A percentile compares a stretch with the other conserved stretches of the same genome.
Conservation (phyloP, 2,797 vertebrate species). For the Spheniscus humboldti region DNA sequence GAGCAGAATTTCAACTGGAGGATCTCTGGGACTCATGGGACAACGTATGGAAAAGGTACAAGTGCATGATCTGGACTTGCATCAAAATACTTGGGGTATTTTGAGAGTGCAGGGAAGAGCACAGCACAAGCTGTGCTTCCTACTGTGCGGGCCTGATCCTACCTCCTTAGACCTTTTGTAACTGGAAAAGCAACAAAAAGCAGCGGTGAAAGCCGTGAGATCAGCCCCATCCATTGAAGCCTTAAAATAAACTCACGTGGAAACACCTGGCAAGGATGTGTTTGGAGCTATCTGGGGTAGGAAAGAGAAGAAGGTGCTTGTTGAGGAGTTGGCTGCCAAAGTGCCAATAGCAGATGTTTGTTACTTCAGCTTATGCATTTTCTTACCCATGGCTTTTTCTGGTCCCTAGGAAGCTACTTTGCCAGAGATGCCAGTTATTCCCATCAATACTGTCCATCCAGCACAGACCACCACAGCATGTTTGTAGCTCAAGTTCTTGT, state of each 20-base stretch:
- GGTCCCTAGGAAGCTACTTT: conserved; percentile 81
- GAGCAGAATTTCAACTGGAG: conserved; percentile 82
- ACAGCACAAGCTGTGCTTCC: background rate
- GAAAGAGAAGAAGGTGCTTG: background rate
- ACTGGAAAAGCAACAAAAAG: background rate
- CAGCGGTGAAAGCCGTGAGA: background rate
- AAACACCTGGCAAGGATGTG: background rate
- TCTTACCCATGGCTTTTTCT: background rate
- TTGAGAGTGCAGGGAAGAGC: background rate
- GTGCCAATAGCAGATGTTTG: background rate
- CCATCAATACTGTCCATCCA: conserved; percentile 67
- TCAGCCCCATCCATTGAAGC: background rate
- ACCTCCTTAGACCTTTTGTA: background rate
- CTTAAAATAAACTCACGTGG: background rate
- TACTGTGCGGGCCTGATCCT: background rate
- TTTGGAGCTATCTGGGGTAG: background rate
- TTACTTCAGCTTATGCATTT: background rate
- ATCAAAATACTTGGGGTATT: background rate
- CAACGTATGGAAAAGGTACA: conserved; percentile 78
- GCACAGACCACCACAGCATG: conserved; percentile 42
- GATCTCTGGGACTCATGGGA: conserved; percentile 78
- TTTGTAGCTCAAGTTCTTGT: conserved; percentile 80
- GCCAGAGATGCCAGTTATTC: conserved; percentile 80
- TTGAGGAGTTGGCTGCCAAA: background rate
- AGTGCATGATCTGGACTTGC: background rate